Conservation (phyloP, 2,888 invertebrate genomes). For the Aporophyla nigra region DNA sequence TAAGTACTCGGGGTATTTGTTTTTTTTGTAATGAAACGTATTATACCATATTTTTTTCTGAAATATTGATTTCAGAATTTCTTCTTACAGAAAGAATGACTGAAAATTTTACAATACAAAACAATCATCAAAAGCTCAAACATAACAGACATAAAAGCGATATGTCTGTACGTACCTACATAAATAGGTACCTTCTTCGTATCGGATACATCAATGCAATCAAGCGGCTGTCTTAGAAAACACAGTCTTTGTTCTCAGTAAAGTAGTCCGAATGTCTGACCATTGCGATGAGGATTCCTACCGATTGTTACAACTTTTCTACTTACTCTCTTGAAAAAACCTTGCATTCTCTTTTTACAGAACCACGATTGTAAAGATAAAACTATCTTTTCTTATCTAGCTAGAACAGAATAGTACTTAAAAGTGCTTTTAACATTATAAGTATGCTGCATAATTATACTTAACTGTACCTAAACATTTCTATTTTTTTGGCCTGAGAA, state of each 20-base stretch:
- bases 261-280: slow-evolving; percentile 66
- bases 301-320: slow-evolving; percentile 54
- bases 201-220: slow-evolving; percentile 70
- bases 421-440: background rate
- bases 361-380: slow-evolving; percentile 47
- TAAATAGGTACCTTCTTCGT: slow-evolving; percentile 21
- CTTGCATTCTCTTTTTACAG: slow-evolving; percentile 33
- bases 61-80: too few species aligned
- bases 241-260: slow-evolving; percentile 70
- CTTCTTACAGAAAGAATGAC: too few species aligned
- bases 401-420: background rate
- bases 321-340: slow-evolving; percentile 19
- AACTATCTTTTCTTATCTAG: slow-evolving; percentile 12
- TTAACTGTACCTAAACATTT: background rate
- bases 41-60: background rate
- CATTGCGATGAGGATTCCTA: slow-evolving; percentile 75
- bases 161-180: too few species aligned
- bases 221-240: slow-evolving; percentile 69
- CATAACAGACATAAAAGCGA: too few species aligned
- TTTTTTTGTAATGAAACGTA: background rate
- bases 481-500: background rate
- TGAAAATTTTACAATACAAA: too few species aligned
- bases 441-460: background rate
- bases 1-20: background rate
- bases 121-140: too few species aligned